Evolutionary conservation across 2,888 invertebrate species (phyloP), one percentile per base, ranked within the genome.

Genomic region (Sinopyrophorus schimmeli): DNA sequence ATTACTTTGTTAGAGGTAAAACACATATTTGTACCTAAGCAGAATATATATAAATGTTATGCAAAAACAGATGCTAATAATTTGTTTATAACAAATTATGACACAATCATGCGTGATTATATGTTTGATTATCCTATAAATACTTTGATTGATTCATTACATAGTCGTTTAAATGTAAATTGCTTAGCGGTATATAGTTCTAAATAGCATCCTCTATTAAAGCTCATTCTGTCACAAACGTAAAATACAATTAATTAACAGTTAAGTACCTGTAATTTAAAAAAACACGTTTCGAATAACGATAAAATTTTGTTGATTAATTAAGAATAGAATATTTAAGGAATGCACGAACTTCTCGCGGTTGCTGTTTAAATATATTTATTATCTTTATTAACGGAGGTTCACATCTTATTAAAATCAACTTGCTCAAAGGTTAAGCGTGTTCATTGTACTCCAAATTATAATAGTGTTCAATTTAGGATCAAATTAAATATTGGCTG

Each of bases 401-500:
- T 31, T n/a, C 17, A 12, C 38, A 16, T 27, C 17, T 39, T 31
- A 46, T 46, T 46, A 38, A 31, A 46, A 46, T 31, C 28, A 37
- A 38, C 32, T 38, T 34, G 16, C 15, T 47, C 32, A 21, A 32
- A 38, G 30, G 28, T 46, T 17, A 46, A 39, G 9, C 39, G 24
- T 27, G 39, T 38, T 32, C 43, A 43, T 49, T 49, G 49, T 49
- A 30, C 30, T 32, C 26, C 30, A 37, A 49, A 43, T 39, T 43
- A 43, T 40, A 30, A 50, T 39, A 27, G 27, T 30, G 41, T 37
- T 41, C 46, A 31, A 30, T 30, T 49, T 49, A 46, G 18, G 43
- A 9, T 44, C 43, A 54, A 53, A 54, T 54, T 57, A 43, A 50
- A 51, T 53, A 47, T 47, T 43, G 30, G 24, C 44, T 53, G 53